Conservation (phyloP, 2,797 vertebrate genomes). For the Galagoides demidoff region DNA sequence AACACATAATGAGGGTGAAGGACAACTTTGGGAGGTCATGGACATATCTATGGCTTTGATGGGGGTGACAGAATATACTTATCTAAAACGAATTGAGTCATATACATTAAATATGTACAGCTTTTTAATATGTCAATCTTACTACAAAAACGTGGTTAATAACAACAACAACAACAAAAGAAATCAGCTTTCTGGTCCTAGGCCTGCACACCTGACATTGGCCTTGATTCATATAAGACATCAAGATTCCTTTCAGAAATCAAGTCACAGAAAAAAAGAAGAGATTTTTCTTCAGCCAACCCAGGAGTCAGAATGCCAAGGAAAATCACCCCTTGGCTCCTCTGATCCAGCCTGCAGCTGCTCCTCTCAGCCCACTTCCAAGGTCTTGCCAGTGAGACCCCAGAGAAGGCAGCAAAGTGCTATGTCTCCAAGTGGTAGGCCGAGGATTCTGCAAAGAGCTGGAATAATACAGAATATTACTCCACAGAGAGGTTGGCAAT, state of each 20-base stretch:
- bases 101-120: neutral
- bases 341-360: neutral
- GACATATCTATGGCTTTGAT: neutral
- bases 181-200: neutral
- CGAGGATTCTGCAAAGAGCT: constrained; percentile 83
- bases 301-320: neutral
- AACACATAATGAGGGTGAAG: neutral
- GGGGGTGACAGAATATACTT: neutral
- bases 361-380: constrained; percentile 16
- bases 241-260: neutral
- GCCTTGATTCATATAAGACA: neutral
- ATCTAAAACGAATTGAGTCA: neutral
- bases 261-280: neutral
- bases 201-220: neutral
- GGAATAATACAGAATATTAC: constrained; percentile 74
- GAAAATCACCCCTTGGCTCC: neutral
- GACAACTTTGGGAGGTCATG: neutral
- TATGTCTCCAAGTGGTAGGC: constrained; percentile 81
- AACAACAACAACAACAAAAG: neutral
- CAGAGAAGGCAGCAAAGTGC: constrained; percentile 78
- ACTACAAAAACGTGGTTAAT: neutral
- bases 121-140: neutral
- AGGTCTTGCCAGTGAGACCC: constrained; percentile 79
- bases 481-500: constrained; percentile 79
- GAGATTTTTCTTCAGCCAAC: neutral